Evolutionary conservation across 2,888 invertebrate genomes (phyloP).

Genomic region (Pristionchus japonicus): DNA sequence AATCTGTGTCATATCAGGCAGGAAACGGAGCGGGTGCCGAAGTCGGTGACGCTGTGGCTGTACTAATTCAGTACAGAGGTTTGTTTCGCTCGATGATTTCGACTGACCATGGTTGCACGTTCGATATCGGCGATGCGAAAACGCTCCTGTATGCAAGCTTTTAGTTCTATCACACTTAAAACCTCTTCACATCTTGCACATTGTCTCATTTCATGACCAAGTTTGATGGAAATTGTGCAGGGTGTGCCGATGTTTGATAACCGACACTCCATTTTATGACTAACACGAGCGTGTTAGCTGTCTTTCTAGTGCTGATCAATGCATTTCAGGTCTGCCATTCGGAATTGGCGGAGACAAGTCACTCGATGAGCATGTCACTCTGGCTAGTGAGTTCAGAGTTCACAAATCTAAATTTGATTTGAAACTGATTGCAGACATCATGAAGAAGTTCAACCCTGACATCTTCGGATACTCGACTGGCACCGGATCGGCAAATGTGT

Average conservation of each 20-base stretch:
- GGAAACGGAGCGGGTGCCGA: conserved; percentile 68
- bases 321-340: conserved; percentile 57
- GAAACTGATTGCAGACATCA: conserved; percentile 78
- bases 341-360: conserved; percentile 62
- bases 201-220: background rate
- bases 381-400: conserved; percentile 65
- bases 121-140: no score
- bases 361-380: conserved; percentile 62
- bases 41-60: conserved; percentile 59
- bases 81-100: no score
- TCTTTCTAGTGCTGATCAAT: background rate
- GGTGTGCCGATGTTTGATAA: background rate
- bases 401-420: background rate
- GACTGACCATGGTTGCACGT: no score
- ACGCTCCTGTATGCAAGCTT: no score
- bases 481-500: conserved; percentile 64
- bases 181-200: no score
- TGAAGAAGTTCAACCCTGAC: conserved; percentile 84
- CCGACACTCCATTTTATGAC: background rate
- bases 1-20: conserved; percentile 50
- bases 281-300: background rate
- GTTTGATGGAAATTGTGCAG: background rate
- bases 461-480: conserved; percentile 78
- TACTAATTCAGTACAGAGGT: conserved; percentile 66
- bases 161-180: no score